Base-by-base conservation (phyloP, 2,888 invertebrate genomes). In the Lasiommata megera region DNA sequence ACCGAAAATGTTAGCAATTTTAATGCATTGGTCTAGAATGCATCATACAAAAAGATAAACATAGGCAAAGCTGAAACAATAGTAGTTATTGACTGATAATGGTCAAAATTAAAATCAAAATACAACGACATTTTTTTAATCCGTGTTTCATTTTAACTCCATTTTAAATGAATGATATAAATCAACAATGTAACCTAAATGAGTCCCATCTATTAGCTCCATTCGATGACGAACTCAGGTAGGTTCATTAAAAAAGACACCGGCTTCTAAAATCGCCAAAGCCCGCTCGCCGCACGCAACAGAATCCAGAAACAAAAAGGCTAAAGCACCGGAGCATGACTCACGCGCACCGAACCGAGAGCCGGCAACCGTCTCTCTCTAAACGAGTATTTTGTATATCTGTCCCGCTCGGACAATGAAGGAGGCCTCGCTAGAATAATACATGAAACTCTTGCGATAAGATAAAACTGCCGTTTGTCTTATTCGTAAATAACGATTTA, bases 301-400 rank as follows among this genome's bases (percentile, higher is more conserved):
- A 52, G 50, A 58, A 54, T 56, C 41, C 51, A 54, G 58, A 62
- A 61, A 65, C 67, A 67, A 65, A 65, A 73, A 73, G 76, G 71
- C 76, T 76, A 75, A 66, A 65, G 76, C 80, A 78, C 68, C 76
- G 72, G 67, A 71, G 76, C 83, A 80, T 87, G 86, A 88, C 80
- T 87, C 87, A 87, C 77, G 76, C 72, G 66, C 78, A 72, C 71
- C 77, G 76, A 74, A 77, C 79, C 74, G 73, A 74, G 73, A 70
- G 67, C 66, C 60, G 54, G 41, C 65, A 50, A 59, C 70, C 61
- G 53, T 85, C 84, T 70, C 81, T 55, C 65, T 86, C 83, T 75
- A 75, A 78, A 77, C 79, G 70, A 69, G 75, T 77, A 77, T 73
- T 74, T 51, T 40, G 11, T 73, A 54, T 56, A 11, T 54, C 65